Base-by-base conservation (phyloP, 1,140 invertebrate genomes). In the Aphaenogaster rudis region DNA sequence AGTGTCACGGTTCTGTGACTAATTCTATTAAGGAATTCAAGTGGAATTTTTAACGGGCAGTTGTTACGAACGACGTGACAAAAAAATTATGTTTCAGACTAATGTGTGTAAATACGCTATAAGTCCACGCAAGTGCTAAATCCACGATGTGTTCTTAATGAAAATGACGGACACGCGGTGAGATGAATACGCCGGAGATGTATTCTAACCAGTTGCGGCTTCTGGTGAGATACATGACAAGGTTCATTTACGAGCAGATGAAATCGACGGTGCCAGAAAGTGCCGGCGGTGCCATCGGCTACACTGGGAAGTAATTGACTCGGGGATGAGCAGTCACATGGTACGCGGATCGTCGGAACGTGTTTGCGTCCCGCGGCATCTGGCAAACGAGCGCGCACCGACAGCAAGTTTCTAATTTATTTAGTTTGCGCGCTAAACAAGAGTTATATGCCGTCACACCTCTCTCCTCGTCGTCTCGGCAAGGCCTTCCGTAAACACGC, bases 391-490 rank as follows among this genome's bases (percentile, higher is more conserved):
- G 69, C 57, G 33, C 50, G 71, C 86, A 64, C 69, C 69, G 54
- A 63, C 63, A 48, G 81, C 76, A 45, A 89, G 88, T 89, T 90
- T 90, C 89, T 90, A 78, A 90, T 90, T 90, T 87, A 90, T 90
- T 90, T 90, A 90, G 71, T 77, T 33, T 57, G 42, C n/a, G n/a
- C 42, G 42, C 52, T 33, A 17, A 77, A 67, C 33, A 86, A 81
- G 69, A 90, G 39, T 69, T 89, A 81, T 15, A 17, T 48, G 13
- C 45, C 36, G 6, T 82, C 67, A 21, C 54, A 39, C 42, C 69
- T 84, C 13, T n/a, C 13, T n/a, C 13, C 42, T 72, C 42, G 80
- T 21, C 69, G 13, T 45, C 9, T 39, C 39, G 42, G 33, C 33
- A 13, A 76, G 39, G 52, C 5, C 42, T 17, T 84, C n/a, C 33